Evolutionary conservation across 2,113 vertebrate genomes (phyloP), one percentile per base, ranked within the genome.

Genomic region (Strix aluco): DNA sequence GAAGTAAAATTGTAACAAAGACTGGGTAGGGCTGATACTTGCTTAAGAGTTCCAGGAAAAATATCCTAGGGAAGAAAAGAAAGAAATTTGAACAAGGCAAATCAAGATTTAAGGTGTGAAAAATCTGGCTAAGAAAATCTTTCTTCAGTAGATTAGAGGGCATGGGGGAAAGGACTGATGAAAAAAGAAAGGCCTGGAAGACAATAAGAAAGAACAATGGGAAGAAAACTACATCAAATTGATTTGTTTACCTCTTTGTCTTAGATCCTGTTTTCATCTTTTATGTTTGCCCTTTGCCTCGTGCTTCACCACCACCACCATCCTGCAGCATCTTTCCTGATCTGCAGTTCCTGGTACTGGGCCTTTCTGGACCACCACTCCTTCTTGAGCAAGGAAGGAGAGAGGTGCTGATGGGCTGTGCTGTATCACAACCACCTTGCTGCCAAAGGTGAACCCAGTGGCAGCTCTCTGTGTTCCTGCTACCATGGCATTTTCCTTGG

Each of bases 301-400:
- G 1, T 40, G 13, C 30, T 82, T 63, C 4, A 8, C 5, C 16
- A 13, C 2, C 2, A 18, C 12, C 10, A 10, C 5, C 27, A 6
- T 3, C 6, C 8, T 66, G 12, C 10, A 82, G 6, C 34, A 27
- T 34, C 5, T 11, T 57, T 70, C 34, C 49, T 69, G 11, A 5
- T 47, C 20, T 81, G 36, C 12, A 26, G 18, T 13, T 89, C 16
- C 22, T 63, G 16, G 1, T 67, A 44, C 14, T 81, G 57, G 4
- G 6, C 17, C 15, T 46, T 70, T 81, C 65, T 67, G 44, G 42
- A 42, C 7, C 18, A 25, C 13, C 27, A 32, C 9, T 19, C 8
- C 15, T 29, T 51, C 52, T 18, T 20, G 13, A 29, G 71, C 9
- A 15, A 57, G 32, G 40, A 54, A 38, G 2, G 4, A 71, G 26